Base-by-base conservation (phyloP, 1,140 invertebrate genomes). In the Stenopsyche tienmushanensis region DNA sequence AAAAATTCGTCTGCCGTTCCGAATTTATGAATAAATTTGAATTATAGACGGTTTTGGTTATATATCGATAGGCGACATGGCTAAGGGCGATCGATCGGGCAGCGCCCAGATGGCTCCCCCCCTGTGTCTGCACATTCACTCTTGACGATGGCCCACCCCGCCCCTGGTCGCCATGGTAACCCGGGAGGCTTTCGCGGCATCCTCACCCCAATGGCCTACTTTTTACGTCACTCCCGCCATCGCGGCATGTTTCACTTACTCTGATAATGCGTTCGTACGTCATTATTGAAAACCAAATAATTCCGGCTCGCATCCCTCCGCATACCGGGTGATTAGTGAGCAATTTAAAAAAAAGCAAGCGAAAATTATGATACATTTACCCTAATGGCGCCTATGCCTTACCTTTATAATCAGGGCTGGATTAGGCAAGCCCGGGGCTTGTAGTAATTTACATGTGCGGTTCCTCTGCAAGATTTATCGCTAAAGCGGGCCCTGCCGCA, bases 111-210 rank as follows among this genome's bases (percentile, higher is more conserved):
- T 64, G 23, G 2, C 29, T 18, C 20, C 23, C 49, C 44, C 7
- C 29, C 49, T 26, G 1, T 45, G 25, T 20, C 26, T 21, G 26
- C 10, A 52, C 17, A 8, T 17, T 57, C 13, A 34, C 29, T 34
- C 29, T 34, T 34, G 29, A 39, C 13, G 3, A 8, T 15, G 26
- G 17, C 50, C 23, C 39, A 17, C 62, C 17, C 34, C 62, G 2
- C n/a, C 44, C 53, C 54, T 7, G 24, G 54, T 57, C 18, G 15
- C 49, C 62, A 64, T 64, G 50, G 62, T 10, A 54, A 45, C 50
- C 3, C 49, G 62, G 50, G 62, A 64, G 62, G 62, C 26, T 64
- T 62, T 54, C 54, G 54, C 54, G 54, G 21, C 20, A 5, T 18
- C 21, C 54, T 21, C 54, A 42, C 15, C 34, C 54, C 39, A 17